phyloP scores from a whole-genome alignment of 2,113 vertebrate species.

The Phrynosoma platyrhinos region DNA sequence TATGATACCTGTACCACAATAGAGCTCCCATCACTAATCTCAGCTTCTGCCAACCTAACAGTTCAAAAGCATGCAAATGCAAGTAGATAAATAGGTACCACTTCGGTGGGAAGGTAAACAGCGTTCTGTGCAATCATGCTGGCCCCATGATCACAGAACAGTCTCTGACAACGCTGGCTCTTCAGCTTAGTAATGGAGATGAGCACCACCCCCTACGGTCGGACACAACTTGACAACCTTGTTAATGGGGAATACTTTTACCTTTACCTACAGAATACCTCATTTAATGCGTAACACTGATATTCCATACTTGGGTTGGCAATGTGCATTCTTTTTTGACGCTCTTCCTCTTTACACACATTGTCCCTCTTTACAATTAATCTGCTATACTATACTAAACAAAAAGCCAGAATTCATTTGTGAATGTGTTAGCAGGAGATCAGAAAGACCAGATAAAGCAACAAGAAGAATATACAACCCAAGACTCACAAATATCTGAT shows the following conservation, averaged over 20 bases:
- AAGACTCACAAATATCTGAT: accelerated
- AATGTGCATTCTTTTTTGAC: background rate
- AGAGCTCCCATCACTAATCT: too few relatives aligned
- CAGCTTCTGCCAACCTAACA: too few relatives aligned
- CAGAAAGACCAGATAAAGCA: background rate
- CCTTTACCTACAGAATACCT: background rate
- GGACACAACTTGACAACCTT: too few relatives aligned
- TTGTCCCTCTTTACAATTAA: background rate
- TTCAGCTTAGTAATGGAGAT: too few relatives aligned
- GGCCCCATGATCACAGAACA: too few relatives aligned
- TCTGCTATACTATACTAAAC: background rate
- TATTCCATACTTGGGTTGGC: background rate
- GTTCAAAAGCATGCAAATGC: too few relatives aligned
- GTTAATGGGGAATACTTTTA: too few relatives aligned
- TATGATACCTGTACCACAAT: background rate
- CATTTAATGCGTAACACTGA: background rate
- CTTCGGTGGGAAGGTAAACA: too few relatives aligned
- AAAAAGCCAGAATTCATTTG: background rate
- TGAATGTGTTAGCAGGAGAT: conserved; percentile 35
- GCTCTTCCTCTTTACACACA: background rate
- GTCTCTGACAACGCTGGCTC: too few relatives aligned
- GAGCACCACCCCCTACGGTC: too few relatives aligned
- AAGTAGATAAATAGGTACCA: too few relatives aligned
- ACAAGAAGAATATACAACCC: background rate
- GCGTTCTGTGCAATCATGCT: too few relatives aligned